phyloP scores from a whole-genome alignment of 2,113 vertebrate species.

The Crotalus helleri region DNA sequence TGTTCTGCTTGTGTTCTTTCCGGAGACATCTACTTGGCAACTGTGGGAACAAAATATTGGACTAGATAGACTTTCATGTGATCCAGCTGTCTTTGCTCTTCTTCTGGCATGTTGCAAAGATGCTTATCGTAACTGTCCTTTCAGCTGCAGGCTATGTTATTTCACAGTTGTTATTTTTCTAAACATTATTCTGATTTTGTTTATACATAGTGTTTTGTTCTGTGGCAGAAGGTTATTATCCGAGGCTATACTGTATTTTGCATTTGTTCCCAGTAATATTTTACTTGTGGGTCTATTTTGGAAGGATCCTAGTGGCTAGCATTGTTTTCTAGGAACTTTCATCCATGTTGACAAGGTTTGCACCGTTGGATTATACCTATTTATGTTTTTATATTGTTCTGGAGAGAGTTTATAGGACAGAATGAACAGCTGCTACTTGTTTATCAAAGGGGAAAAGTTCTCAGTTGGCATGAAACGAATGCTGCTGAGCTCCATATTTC shows the following conservation, averaged over 20 bases:
- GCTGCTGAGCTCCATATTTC: background rate
- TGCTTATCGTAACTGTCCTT: background rate
- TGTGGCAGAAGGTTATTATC: background rate
- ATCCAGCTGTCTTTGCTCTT: background rate
- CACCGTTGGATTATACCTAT: conserved; percentile 4
- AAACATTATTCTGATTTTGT: background rate
- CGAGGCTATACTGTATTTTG: background rate
- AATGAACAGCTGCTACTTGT: conserved; percentile 6
- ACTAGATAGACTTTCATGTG: background rate
- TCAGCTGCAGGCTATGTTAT: conserved; percentile 17
- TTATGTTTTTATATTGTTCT: conserved; percentile 9
- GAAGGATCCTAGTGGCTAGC: background rate
- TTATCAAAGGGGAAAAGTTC: conserved; percentile 10
- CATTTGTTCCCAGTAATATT: background rate
- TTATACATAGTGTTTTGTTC: background rate
- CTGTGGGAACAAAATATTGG: background rate
- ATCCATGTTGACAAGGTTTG: background rate
- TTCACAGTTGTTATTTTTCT: conserved; percentile 14
- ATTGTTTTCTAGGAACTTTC: background rate
- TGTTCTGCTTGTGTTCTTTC: background rate
- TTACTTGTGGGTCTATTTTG: background rate
- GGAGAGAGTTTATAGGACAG: background rate
- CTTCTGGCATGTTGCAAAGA: background rate
- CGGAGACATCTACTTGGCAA: background rate
- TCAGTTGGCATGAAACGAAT: background rate